phyloP scores from a whole-genome alignment of 1,140 invertebrate species.

The Musca domestica region DNA sequence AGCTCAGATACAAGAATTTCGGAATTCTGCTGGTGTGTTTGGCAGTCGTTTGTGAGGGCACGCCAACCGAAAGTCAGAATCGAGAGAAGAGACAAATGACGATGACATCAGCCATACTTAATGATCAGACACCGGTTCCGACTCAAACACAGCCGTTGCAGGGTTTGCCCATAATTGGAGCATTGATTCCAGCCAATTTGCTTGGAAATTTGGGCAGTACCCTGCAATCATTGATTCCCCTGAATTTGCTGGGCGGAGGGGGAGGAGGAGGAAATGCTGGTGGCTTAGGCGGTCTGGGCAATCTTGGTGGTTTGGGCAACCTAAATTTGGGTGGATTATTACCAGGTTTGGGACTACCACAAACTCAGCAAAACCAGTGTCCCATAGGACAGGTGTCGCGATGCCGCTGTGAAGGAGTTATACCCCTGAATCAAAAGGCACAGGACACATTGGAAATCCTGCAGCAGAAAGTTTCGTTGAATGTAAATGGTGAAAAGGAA shows the following conservation, averaged over 20 bases:
- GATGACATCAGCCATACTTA: not conserved
- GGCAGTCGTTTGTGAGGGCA: no score
- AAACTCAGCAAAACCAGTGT: not conserved
- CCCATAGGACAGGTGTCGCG: slow-evolving; percentile 37
- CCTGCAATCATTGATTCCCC: no score
- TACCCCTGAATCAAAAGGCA: slow-evolving; percentile 27
- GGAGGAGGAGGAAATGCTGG: not conserved
- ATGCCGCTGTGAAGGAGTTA: slow-evolving; percentile 42
- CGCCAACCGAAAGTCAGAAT: no score
- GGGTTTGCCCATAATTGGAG: not conserved
- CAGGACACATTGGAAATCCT: slow-evolving; percentile 33
- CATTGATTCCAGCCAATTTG: slow-evolving; percentile 3
- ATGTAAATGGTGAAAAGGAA: slow-evolving; percentile 39
- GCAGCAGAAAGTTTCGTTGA: slow-evolving; percentile 34
- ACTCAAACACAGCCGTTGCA: not conserved
- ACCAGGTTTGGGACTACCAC: not conserved
- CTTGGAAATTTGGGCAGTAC: not conserved
- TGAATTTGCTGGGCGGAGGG: not conserved
- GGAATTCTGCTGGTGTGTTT: no score
- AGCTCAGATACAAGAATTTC: no score
- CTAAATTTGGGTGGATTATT: not conserved
- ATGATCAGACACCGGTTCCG: not conserved
- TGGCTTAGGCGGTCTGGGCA: slow-evolving; percentile 25
- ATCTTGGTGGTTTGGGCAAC: slow-evolving; percentile 24
- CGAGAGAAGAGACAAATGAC: no score